Evolutionary conservation across 2,113 vertebrate genomes (phyloP).

Genomic region (Chlorocebus sabaeus): DNA sequence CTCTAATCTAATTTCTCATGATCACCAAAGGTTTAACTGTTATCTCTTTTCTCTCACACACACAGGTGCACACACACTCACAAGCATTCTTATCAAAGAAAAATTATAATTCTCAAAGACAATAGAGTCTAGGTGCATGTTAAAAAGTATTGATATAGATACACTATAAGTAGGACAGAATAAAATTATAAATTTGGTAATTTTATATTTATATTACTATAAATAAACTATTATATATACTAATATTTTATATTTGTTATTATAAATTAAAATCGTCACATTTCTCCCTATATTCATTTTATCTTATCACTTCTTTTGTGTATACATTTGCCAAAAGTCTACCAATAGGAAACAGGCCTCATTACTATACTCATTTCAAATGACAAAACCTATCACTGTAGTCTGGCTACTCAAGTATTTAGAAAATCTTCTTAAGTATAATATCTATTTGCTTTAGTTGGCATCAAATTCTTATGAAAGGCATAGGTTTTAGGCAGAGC

Average conservation of each 20-base stretch:
- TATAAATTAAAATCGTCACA: background rate
- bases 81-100: background rate
- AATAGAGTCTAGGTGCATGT: background rate
- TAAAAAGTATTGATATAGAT: background rate
- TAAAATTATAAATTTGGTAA: background rate
- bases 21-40: background rate
- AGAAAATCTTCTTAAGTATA: background rate
- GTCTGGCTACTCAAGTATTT: background rate
- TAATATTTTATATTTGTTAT: background rate
- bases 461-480: background rate
- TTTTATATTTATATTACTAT: background rate
- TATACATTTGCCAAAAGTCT: background rate
- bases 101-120: background rate
- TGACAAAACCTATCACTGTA: background rate
- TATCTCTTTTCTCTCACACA: background rate
- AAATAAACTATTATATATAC: background rate
- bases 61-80: background rate
- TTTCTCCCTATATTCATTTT: background rate
- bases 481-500: rapidly evolving
- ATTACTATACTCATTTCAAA: background rate
- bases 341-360: background rate
- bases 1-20: background rate
- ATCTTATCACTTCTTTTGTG: background rate
- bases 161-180: background rate
- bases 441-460: background rate